Evolutionary conservation across 2,797 vertebrate species (phyloP), one percentile per base, ranked within the genome.

Genomic region (Neosalanx taihuensis): DNA sequence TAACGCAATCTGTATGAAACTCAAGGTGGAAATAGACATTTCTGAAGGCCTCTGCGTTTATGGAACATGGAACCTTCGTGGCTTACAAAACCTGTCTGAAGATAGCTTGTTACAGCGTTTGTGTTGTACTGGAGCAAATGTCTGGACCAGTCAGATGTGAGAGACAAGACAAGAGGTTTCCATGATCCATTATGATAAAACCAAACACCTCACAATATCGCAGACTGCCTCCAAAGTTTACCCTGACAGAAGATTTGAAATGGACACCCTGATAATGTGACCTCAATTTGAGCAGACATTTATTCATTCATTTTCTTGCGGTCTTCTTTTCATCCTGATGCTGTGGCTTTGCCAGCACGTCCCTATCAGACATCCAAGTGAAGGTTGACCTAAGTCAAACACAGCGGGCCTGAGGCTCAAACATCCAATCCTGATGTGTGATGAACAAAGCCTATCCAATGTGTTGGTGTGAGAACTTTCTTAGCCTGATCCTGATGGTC

Each of bases 21-120:
- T 72, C 76, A 84, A 76, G 80, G 75, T 77, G 74, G 75, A 74
- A 84, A 86, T 85, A 82, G 83, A 81, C 85, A 74, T 82, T 84
- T 64, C 5, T 64, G 74, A 68, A 76, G 79, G 77, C 75, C 81
- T 81, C 76, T 85, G 79, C 70, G 75, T 81, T 83, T 75, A 67
- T 84, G n/a, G n/a, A n/a, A 59, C 70, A 64, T 83, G 79, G 78
- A 85, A 82, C 88, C 76, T 80, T 83, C 76, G 71, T 61, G 74
- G 37, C 72, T 79, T 83, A 74, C 75, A 81, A 82, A 75, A 75
- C 80, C 72, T 76, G 76, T 82, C 75, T 76, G 33, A 77, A 79
- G 77, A 78, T 79, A 72, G 83, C 78, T 80, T 84, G 79, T 80
- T 80, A 60, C 72, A 73, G 63, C 84, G 78, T 88, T 89, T 87